A percentile compares a stretch with the other conserved stretches of the same genome.
Conservation (phyloP, 2,113 vertebrate species). For the Sturnira hondurensis region DNA sequence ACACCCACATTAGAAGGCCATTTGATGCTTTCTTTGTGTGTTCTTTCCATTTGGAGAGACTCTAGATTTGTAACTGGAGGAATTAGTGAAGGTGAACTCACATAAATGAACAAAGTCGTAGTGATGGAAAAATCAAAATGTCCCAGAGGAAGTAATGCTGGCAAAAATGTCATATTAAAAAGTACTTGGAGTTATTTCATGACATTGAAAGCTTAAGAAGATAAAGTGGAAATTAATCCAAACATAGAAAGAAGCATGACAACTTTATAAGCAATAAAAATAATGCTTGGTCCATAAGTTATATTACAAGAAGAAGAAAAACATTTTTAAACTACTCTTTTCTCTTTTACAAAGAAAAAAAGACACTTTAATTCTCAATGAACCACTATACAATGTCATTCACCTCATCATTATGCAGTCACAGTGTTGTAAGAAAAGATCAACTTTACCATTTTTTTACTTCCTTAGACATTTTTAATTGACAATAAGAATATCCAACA, state of each 20-base stretch:
- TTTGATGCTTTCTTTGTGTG: neutral
- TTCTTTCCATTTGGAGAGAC: neutral
- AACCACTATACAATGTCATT: neutral
- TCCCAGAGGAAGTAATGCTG: neutral
- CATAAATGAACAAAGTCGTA: neutral
- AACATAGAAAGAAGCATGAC: neutral
- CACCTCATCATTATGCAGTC: neutral
- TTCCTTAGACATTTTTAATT: neutral
- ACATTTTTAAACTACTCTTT: neutral
- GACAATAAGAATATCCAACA: neutral
- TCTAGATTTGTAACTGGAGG: neutral
- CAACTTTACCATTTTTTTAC: neutral
- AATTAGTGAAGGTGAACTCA: neutral
- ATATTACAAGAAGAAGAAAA: neutral
- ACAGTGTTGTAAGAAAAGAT: neutral
- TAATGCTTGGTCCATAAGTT: neutral
- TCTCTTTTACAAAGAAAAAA: neutral
- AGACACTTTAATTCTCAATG: neutral
- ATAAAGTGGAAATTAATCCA: neutral
- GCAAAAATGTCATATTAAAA: neutral
- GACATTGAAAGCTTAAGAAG: neutral
- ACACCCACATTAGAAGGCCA: neutral
- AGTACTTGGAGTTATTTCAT: neutral
- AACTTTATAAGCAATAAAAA: neutral
- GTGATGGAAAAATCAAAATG: neutral